Conservation (phyloP, 2,888 invertebrate genomes). For the Diaprepes abbreviatus region DNA sequence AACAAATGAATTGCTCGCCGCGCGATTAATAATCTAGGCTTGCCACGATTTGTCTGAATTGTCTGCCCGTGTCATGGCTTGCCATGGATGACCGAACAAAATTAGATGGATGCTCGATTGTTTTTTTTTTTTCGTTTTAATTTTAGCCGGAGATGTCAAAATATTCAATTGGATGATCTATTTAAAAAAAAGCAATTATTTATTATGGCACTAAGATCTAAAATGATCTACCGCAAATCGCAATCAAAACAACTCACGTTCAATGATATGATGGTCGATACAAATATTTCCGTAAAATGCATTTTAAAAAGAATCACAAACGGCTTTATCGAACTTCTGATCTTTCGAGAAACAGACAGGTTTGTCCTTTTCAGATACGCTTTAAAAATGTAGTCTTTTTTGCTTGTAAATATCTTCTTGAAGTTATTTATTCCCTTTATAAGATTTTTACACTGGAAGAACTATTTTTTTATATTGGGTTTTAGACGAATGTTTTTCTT, state of each 20-base stretch:
- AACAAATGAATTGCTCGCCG: constrained; percentile 44
- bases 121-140: constrained; percentile 2
- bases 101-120: constrained; percentile 15
- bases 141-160: neutral
- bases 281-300: constrained; percentile 10
- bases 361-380: constrained; percentile 33
- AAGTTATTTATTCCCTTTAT: too few relatives aligned
- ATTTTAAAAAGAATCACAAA: constrained; percentile 32
- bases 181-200: too few relatives aligned
- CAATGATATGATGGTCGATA: neutral
- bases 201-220: too few relatives aligned
- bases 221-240: too few relatives aligned
- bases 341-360: constrained; percentile 32
- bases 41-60: constrained; percentile 54
- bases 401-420: constrained; percentile 14
- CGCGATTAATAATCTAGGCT: constrained; percentile 52
- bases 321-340: constrained; percentile 24
- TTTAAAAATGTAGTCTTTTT: constrained; percentile 39
- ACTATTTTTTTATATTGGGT: too few relatives aligned
- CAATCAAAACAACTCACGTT: neutral
- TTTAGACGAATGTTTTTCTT: too few relatives aligned
- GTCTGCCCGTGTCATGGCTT: constrained; percentile 50
- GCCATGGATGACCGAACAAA: constrained; percentile 23
- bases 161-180: too few relatives aligned
- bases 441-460: too few relatives aligned